These are phyloP conservation scores for Andrena marginata DNA, from an alignment of 2,888 invertebrate species.

Conservation along the genomic window DNA sequence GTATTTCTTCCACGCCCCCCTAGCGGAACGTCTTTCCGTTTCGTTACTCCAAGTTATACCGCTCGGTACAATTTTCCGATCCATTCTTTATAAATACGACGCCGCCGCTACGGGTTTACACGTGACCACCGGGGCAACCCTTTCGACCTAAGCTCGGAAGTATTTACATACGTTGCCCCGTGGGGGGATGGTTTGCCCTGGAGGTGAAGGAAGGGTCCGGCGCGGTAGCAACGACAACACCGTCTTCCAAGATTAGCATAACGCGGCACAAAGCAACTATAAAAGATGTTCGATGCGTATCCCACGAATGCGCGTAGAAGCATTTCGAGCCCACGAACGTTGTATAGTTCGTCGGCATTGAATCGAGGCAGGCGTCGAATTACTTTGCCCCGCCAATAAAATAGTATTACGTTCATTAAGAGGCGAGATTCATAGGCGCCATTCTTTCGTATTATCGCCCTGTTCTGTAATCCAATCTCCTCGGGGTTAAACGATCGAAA, in stretches of 20 bases:
- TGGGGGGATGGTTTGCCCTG: conserved; percentile 10
- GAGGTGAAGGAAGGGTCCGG: conserved; percentile 18
- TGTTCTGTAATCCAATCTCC: conserved; percentile 33
- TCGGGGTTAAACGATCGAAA: conserved; percentile 39
- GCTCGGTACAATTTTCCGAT: not conserved
- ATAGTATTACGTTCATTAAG: conserved; percentile 33
- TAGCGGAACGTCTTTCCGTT: not conserved
- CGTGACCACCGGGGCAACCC: conserved; percentile 32
- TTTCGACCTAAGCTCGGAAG: conserved; percentile 27
- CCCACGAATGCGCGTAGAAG: too few species aligned
- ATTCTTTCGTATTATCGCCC: conserved; percentile 34
- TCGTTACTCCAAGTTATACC: conserved; percentile 2
- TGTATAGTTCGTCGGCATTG: not conserved
- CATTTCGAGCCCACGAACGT: not conserved
- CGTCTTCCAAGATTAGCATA: conserved; percentile 37
- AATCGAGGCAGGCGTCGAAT: not conserved
- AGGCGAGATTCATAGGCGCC: conserved; percentile 30
- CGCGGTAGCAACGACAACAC: not conserved
- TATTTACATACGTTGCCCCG: conserved; percentile 39
- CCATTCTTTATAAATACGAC: conserved; percentile 38
- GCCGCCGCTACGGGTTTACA: conserved; percentile 24
- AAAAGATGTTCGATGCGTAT: not conserved
- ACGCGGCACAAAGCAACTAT: conserved; percentile 16
- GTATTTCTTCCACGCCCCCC: not conserved
- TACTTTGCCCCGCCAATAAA: conserved; percentile 24